phyloP scores from a whole-genome alignment of 1,140 invertebrate species.

The Apis cerana region DNA sequence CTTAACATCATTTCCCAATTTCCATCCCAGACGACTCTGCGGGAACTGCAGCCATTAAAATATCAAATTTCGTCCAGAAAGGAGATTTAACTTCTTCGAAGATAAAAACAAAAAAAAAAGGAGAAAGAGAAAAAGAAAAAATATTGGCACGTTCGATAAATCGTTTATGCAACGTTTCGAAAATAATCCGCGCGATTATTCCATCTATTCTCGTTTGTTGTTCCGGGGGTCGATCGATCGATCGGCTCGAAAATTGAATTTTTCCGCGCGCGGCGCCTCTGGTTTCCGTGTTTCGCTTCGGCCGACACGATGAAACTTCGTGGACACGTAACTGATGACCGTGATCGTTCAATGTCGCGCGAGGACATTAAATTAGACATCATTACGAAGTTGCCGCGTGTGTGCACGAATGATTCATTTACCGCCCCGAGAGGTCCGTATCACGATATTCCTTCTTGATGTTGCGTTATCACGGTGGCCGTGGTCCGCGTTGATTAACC shows the following conservation, averaged over 20 bases:
- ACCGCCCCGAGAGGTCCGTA: not conserved
- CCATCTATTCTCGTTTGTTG: not conserved
- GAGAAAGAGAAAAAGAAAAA: not conserved
- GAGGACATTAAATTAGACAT: slow-evolving; percentile 42
- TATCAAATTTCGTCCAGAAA: not conserved
- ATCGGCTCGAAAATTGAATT: slow-evolving; percentile 45
- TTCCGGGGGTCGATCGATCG: slow-evolving; percentile 16
- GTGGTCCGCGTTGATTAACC: slow-evolving; percentile 8
- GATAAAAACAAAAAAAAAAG: not conserved
- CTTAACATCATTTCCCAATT: not conserved
- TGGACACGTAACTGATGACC: slow-evolving; percentile 39
- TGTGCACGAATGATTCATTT: slow-evolving; percentile 39
- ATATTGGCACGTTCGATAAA: not conserved
- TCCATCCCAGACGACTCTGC: not conserved
- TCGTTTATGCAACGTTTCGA: not conserved
- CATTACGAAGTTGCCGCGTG: slow-evolving; percentile 40
- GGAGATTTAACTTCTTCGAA: too few species aligned
- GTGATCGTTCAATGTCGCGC: slow-evolving; percentile 58
- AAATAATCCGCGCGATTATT: not conserved
- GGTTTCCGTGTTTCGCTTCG: slow-evolving; percentile 33
- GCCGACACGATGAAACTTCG: slow-evolving; percentile 34
- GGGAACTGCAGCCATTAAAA: not conserved
- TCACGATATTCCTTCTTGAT: slow-evolving; percentile 19
- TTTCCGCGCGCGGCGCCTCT: slow-evolving; percentile 19
- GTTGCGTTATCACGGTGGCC: slow-evolving; percentile 9